Evolutionary conservation across 2,113 vertebrate species (phyloP), one percentile per base, ranked within the genome.

Genomic region (Capreolus pygargus): DNA sequence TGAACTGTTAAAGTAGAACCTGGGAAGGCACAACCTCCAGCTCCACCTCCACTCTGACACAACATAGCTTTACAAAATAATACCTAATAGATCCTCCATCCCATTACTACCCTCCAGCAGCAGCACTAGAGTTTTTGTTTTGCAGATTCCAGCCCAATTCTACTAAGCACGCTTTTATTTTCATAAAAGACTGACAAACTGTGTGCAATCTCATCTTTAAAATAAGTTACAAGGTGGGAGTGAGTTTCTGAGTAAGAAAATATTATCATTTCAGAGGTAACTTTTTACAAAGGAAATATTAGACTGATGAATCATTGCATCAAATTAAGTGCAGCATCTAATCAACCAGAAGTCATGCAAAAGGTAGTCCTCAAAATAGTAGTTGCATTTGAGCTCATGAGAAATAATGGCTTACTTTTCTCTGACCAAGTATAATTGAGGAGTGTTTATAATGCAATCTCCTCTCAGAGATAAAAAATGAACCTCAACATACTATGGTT

Each of bases 171-270:
- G 19, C 2, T 91, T 89, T 61, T 21, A 15, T 91, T 92, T 92
- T 21, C 15, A 90, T 91, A 27, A 86, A 94, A 67, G 6, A 5
- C 11, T 76, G 57, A 27, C 33, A 86, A 97, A 64, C 60, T 16
- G 52, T 58, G 5, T 30, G 30, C 21, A 86, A 83, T 50, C 78
- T 17, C 9, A 92, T 47, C 58, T 91, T 95, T 84, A 89, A 91
- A 96, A 90, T 95, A 90, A 97, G 16, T 89, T 94, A 58, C 28
- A 92, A 79, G 2, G 17, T 92, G 30, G 21, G n/a, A 84, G 39
- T 50, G 28, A 97, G 17, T 47, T 58, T 93, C 43, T 85, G 7
- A 83, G 1, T 36, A 82, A 19, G 6, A 87, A 97, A 96, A 83
- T 84, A 93, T 52, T 86, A 67, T 23, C 79, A 92, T 25, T 60